A percentile compares a stretch with the other conserved stretches of the same genome.
Conservation (phyloP, 2,113 vertebrate genomes). For the Bettongia penicillata region DNA sequence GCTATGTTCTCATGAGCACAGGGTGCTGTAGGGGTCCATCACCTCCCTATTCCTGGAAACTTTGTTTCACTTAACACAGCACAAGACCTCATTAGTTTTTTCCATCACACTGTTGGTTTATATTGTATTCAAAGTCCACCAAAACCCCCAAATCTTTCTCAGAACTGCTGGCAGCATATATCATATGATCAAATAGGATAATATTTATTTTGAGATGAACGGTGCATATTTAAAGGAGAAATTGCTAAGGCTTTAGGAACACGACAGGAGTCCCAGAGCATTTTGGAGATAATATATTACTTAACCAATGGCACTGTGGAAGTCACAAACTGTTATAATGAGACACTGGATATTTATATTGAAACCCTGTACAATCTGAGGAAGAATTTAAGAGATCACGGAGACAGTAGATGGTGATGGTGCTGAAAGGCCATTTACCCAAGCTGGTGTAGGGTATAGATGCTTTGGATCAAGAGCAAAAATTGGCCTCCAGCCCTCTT, state of each 20-base stretch:
- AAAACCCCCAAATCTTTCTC: neutral
- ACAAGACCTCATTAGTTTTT: neutral
- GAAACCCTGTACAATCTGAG: constrained; percentile 81
- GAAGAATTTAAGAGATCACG: constrained; percentile 91
- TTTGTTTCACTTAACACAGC: neutral
- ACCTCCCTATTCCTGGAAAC: neutral
- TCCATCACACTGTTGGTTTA: neutral
- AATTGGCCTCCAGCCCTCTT: constrained; percentile 52
- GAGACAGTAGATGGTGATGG: constrained; percentile 92
- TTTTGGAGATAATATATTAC: constrained; percentile 96
- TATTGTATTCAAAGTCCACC: neutral
- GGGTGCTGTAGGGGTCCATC: neutral
- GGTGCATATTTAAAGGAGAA: constrained; percentile 94
- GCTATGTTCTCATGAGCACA: neutral
- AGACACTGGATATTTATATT: constrained; percentile 85
- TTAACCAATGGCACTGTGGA: constrained; percentile 97
- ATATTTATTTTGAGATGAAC: constrained; percentile 83
- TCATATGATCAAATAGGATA: neutral
- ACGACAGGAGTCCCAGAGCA: constrained; percentile 93
- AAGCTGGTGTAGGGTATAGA: constrained; percentile 87
- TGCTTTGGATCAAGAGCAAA: constrained; percentile 82
- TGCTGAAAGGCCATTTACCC: constrained; percentile 93
- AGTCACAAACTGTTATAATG: constrained; percentile 91
- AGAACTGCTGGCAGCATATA: neutral
- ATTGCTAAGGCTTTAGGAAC: constrained; percentile 97